These are phyloP conservation scores for Gyrodactylus salaris DNA, from an alignment of 1,140 invertebrate genomes.

Conservation along the genomic window DNA sequence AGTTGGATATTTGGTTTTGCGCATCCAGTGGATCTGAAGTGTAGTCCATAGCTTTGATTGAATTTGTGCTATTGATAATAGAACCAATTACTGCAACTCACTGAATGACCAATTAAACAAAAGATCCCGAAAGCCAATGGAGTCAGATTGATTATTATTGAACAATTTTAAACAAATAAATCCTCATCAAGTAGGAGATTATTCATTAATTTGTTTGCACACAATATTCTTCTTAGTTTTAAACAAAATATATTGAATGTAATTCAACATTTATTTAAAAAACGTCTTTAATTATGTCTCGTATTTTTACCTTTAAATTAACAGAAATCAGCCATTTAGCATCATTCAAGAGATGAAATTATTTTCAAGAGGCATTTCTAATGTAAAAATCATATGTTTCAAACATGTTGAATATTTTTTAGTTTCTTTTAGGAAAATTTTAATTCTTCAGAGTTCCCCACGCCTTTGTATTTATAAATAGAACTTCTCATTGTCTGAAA, in stretches of 20 bases:
- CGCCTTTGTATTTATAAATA: not conserved
- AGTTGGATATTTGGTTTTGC: not conserved
- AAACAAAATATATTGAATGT: not conserved
- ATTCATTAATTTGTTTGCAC: too few species aligned
- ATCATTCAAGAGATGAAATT: too few species aligned
- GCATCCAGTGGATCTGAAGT: not conserved
- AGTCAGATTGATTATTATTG: not conserved
- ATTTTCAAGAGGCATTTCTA: not conserved
- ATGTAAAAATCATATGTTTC: not conserved
- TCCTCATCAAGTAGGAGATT: not conserved
- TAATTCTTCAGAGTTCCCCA: not conserved
- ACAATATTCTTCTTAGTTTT: not conserved
- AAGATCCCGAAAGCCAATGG: not conserved
- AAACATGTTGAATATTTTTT: too few species aligned
- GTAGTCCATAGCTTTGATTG: not conserved
- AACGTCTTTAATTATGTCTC: not conserved
- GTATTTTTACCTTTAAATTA: too few species aligned
- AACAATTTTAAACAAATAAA: not conserved
- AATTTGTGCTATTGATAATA: not conserved
- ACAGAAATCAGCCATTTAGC: too few species aligned
- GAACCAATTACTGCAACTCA: not conserved
- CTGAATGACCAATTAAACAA: not conserved
- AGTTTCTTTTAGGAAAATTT: too few species aligned
- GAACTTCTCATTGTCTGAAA: not conserved
- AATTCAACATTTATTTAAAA: not conserved